These are phyloP conservation scores for Taurulus bubalis DNA, from an alignment of 2,113 vertebrate species.

Conservation along the genomic window DNA sequence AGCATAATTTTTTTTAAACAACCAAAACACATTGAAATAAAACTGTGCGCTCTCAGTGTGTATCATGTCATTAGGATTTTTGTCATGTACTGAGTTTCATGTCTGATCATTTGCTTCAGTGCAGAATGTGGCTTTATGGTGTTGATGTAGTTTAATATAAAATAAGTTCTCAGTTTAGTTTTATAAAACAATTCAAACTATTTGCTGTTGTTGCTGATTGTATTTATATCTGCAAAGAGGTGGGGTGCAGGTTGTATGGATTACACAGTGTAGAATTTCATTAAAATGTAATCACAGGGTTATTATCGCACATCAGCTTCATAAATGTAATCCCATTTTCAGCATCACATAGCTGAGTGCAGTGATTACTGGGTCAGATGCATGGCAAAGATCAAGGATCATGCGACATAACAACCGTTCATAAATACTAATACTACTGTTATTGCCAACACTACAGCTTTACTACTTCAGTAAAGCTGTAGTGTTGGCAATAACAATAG, in stretches of 20 bases:
- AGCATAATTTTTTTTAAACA: neutral
- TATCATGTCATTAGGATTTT: neutral
- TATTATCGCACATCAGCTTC: neutral
- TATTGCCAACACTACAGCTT: no score
- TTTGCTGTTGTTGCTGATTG: neutral
- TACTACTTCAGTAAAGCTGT: slow-evolving; percentile 7
- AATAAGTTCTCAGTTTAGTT: neutral
- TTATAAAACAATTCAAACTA: neutral
- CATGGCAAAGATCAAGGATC: neutral
- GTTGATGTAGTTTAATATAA: neutral
- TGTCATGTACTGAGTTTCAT: neutral
- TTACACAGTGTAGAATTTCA: neutral
- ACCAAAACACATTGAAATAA: neutral
- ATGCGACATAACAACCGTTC: neutral
- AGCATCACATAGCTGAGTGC: neutral
- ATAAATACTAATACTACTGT: slow-evolving; percentile 13
- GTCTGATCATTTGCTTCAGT: neutral
- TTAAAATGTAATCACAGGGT: slow-evolving; percentile 24
- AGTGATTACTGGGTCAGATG: slow-evolving; percentile 2
- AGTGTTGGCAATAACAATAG: neutral
- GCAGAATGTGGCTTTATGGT: neutral
- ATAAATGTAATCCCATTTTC: slow-evolving; percentile 25
- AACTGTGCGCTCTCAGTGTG: neutral
- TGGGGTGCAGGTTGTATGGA: neutral
- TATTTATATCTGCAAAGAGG: neutral